phyloP scores from a whole-genome alignment of 2,113 vertebrate species.

The Climacteris rufus region DNA sequence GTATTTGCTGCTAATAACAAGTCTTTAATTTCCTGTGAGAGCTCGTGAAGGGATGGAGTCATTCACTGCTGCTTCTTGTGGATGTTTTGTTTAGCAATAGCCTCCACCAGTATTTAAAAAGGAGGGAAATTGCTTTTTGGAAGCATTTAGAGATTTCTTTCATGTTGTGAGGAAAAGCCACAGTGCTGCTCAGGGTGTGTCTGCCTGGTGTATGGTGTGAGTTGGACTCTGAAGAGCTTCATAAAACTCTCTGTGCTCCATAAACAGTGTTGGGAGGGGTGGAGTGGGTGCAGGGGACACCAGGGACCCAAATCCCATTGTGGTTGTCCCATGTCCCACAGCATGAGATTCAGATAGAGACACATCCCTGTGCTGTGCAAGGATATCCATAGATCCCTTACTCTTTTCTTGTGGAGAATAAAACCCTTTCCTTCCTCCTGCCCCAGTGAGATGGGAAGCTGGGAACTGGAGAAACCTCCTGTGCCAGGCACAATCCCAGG shows the following conservation, averaged over 20 bases:
- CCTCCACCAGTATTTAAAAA: not conserved
- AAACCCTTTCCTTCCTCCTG: not conserved
- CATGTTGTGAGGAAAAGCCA: not conserved
- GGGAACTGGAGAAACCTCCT: not conserved
- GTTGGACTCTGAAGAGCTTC: not conserved
- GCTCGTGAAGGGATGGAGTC: not conserved
- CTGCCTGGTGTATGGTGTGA: not conserved
- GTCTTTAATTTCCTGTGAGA: not conserved
- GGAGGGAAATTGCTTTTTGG: not conserved
- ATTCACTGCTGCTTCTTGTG: not conserved
- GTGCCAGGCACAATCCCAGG: not conserved
- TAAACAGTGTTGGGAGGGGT: not conserved
- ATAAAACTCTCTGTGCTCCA: not conserved
- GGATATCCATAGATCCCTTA: not conserved
- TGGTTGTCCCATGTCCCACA: not conserved
- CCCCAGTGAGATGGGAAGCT: not conserved
- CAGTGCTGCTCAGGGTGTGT: not conserved
- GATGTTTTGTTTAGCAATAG: not conserved
- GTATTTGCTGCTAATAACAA: not conserved
- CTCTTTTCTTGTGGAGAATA: not conserved
- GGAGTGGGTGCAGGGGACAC: not conserved
- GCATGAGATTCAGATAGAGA: rapidly evolving
- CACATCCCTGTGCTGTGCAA: not conserved
- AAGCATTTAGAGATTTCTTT: not conserved
- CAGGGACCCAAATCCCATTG: not conserved